These are phyloP conservation scores for Datnioides undecimradiatus DNA, from an alignment of 2,113 vertebrate species.

Conservation along the genomic window DNA sequence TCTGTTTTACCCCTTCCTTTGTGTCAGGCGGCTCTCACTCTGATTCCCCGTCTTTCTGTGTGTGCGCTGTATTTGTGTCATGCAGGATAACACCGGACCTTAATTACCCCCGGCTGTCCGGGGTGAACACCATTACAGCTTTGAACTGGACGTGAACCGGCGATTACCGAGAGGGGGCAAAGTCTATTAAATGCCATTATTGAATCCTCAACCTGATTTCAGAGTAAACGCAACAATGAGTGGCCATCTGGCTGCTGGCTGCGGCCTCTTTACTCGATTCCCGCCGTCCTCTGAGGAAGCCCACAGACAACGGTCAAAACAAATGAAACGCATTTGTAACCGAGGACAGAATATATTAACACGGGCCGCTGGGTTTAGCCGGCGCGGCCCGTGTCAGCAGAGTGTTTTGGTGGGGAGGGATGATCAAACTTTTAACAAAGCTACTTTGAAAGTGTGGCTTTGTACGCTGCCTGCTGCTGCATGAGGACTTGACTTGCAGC, in stretches of 20 bases:
- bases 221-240: slow-evolving; percentile 49
- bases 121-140: slow-evolving; percentile 63
- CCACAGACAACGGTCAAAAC: slow-evolving; percentile 22
- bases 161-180: slow-evolving; percentile 51
- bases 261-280: slow-evolving; percentile 31
- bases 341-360: slow-evolving; percentile 22
- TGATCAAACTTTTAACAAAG: slow-evolving; percentile 3
- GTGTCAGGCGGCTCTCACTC: neutral
- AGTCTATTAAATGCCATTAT: slow-evolving; percentile 76
- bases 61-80: slow-evolving; percentile 48
- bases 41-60: slow-evolving; percentile 4
- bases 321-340: slow-evolving; percentile 54
- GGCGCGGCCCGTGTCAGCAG: neutral
- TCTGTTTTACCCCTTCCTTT: neutral
- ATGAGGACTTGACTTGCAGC: slow-evolving; percentile 3
- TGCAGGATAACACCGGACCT: slow-evolving; percentile 49
- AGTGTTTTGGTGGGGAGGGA: neutral
- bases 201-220: slow-evolving; percentile 71
- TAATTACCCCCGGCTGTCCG: slow-evolving; percentile 52
- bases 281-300: slow-evolving; percentile 29
- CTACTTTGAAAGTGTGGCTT: slow-evolving; percentile 20
- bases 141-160: slow-evolving; percentile 74
- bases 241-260: slow-evolving; percentile 40
- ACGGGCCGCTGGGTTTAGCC: slow-evolving; percentile 18
- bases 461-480: slow-evolving; percentile 29